Evolutionary conservation across 2,797 vertebrate species (phyloP), one percentile per base, ranked within the genome.

Genomic region (Rhynchonycteris naso): DNA sequence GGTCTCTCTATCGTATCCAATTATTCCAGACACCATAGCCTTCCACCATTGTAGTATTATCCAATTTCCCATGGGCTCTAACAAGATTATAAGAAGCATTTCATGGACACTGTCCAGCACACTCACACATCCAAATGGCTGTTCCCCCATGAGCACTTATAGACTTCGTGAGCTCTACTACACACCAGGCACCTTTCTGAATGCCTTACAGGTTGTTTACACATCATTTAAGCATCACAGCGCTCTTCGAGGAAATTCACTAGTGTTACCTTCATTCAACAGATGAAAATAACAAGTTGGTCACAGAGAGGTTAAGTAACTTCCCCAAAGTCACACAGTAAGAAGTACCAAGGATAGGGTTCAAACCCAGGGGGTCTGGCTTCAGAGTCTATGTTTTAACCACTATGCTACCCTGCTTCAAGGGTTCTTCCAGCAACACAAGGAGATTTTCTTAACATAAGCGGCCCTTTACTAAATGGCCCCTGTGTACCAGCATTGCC

Each of bases 11-110:
- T 16, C 4, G 2, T 4, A 21, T 15, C 47, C 35, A n/a, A 11
- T 11, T 21, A 5, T 21, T 30, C 58, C 63, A 43, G 24, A 43
- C 15, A 10, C 30, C 0, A 2, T 0, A 10, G 10, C 14, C 9
- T 68, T 26, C 59, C 24, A 11, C 1, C 9, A 9, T 9, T 10
- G 15, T 15, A 11, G 10, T 71, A 26, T 18, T 7, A 9, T 2
- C 69, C n/a, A 1, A 50, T 33, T 43, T 84, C 24, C 14, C 35
- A 16, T 0, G 8, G 71, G n/a, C 28, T 68, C 35, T 1, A 30
- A 8, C 30, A 2, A 2, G 4, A 5, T 43, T 5, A 13, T 1
- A 30, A 35, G 28, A 63, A 65, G 65, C 22, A 26, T 4, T 26
- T 5, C 18, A n/a, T 13, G 2, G 12, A 35, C 15, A 16, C 68